Evolutionary conservation across 2,113 vertebrate genomes (phyloP), one percentile per base, ranked within the genome.

Genomic region (Propithecus coquereli): DNA sequence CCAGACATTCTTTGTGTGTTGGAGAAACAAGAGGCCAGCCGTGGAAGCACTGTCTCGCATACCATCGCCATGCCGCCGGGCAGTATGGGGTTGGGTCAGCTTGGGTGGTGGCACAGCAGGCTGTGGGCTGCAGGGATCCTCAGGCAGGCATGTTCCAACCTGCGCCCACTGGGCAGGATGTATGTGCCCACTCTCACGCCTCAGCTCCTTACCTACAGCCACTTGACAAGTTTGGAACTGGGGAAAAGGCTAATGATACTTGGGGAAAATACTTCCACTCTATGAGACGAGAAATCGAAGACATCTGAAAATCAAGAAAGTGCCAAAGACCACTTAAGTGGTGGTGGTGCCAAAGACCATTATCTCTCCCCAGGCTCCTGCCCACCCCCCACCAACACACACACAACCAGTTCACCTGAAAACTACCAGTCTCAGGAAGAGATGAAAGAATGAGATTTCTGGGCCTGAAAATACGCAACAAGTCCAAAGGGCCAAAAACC

Each of bases 241-340:
- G 20, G 59, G 40, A n/a, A 74, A 82, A 94, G 50, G 22, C 37
- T 65, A 34, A 11, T 22, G 79, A 65, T 6, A 71, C 37, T 77
- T 57, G 40, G 14, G 6, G 32, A 82, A 81, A 88, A 66, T 27
- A 65, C 2, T 81, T 50, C 43, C 82, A 17, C 18, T 87, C 94
- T 77, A 22, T n/a, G 40, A 52, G 92, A 68, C 76, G 65, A 76
- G 30, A 90, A 87, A 85, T 74, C 23, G 84, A 94, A 90, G 45
- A 63, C 23, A 40, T 54, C 23, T 22, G 32, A 61, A 87, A 70
- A 70, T 43, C 61, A 61, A 73, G 9, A 27, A 76, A 14, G 6
- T 59, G 3, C 54, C 74, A 84, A 40, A 87, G 76, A 65, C 59
- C 27, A 34, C 22, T 59, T 52, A 61, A 45, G n/a, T n/a, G n/a